Evolutionary conservation across 2,113 vertebrate species (phyloP).

Genomic region (Salvator merianae): DNA sequence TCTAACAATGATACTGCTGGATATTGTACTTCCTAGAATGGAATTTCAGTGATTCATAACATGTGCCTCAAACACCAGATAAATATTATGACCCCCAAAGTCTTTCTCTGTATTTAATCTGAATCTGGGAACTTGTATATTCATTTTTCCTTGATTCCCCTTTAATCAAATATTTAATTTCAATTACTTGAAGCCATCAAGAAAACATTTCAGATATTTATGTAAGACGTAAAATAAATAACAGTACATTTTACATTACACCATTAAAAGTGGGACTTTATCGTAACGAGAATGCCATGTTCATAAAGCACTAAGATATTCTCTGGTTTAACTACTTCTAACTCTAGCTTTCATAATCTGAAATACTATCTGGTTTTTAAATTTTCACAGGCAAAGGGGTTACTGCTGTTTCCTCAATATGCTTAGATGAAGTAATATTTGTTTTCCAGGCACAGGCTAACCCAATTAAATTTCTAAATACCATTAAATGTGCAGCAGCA

Average conservation of each 20-base stretch:
- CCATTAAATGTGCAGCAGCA: neutral
- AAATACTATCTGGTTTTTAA: neutral
- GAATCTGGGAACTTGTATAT: neutral
- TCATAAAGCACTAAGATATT: neutral
- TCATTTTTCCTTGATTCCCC: neutral
- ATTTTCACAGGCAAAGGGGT: neutral
- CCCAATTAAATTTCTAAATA: neutral
- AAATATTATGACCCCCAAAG: neutral
- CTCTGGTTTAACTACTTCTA: neutral
- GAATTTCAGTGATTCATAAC: rapidly evolving
- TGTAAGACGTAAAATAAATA: neutral
- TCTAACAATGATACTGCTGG: neutral
- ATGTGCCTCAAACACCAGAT: neutral
- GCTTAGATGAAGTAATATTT: neutral
- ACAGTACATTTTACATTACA: neutral
- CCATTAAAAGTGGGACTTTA: too few relatives aligned
- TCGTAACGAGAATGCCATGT: neutral
- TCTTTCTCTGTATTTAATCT: neutral
- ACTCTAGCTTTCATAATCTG: neutral
- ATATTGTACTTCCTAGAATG: neutral
- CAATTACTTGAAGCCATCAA: too few relatives aligned
- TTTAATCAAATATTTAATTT: neutral
- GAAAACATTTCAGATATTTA: neutral
- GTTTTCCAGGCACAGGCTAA: neutral
- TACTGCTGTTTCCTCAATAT: neutral